A percentile compares a stretch with the other conserved stretches of the same genome.
These are phyloP conservation scores for Rhogogaster chlorosoma DNA, from an alignment of 2,888 invertebrate genomes.

Conservation along the genomic window DNA sequence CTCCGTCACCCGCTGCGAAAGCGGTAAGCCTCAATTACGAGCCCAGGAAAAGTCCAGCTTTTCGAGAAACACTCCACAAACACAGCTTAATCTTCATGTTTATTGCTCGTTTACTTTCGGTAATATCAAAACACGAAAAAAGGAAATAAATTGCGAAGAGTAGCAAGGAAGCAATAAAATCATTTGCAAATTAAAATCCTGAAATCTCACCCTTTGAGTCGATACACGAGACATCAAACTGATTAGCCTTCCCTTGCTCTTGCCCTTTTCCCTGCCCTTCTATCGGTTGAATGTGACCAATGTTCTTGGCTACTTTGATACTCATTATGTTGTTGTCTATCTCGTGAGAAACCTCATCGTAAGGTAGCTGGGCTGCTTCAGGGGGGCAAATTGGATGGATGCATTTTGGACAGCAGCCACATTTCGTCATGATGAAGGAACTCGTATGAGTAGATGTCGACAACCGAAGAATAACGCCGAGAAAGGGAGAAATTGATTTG, in stretches of 20 bases:
- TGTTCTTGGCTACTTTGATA: slow-evolving; percentile 64
- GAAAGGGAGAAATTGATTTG: not conserved
- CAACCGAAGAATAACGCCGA: not conserved
- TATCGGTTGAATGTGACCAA: slow-evolving; percentile 28
- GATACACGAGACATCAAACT: slow-evolving; percentile 39
- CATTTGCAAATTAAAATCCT: not conserved
- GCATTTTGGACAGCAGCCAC: slow-evolving; percentile 26
- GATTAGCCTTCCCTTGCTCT: not conserved
- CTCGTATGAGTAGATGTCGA: not conserved
- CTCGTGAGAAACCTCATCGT: slow-evolving; percentile 65
- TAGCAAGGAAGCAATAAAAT: not conserved
- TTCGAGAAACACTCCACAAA: not conserved
- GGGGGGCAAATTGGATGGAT: slow-evolving; percentile 45
- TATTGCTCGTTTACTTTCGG: not conserved
- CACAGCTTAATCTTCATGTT: not conserved
- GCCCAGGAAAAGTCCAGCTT: not conserved
- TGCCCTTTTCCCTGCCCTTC: not conserved
- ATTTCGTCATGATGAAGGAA: slow-evolving; percentile 26
- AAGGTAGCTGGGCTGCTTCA: slow-evolving; percentile 50
- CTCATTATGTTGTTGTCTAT: slow-evolving; percentile 62
- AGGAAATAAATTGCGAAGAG: not conserved
- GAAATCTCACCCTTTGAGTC: slow-evolving; percentile 42
- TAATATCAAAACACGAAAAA: not conserved
- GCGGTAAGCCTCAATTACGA: slow-evolving; percentile 35
- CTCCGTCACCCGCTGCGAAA: slow-evolving; percentile 24